Percentiles rank a stretch among this genome's conserved stretches.
phyloP scores from a whole-genome alignment of 2,888 invertebrate species.

The Diadegma fenestrale region DNA sequence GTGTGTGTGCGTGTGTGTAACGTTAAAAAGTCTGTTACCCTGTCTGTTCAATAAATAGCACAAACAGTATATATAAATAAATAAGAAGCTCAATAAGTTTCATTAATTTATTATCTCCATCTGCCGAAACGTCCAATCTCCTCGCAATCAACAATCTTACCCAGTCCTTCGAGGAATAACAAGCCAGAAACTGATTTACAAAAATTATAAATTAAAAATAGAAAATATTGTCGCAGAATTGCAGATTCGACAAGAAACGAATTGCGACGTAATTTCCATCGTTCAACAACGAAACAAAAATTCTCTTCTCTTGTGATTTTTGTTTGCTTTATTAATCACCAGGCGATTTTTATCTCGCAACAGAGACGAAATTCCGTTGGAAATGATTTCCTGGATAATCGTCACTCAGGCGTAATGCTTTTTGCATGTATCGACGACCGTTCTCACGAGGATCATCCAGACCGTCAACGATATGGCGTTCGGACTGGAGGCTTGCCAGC shows the following conservation, averaged over 20 bases:
- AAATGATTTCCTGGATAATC: too few relatives aligned
- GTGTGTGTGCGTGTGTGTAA: constrained; percentile 45
- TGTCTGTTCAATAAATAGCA: constrained; percentile 67
- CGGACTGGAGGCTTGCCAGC: constrained; percentile 79
- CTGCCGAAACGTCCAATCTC: too few relatives aligned
- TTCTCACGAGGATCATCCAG: constrained; percentile 77
- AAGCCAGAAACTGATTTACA: too few relatives aligned
- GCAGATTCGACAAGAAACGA: neutral
- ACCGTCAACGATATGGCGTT: constrained; percentile 79
- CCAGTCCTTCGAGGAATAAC: too few relatives aligned
- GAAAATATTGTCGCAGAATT: neutral
- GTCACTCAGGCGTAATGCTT: constrained; percentile 55
- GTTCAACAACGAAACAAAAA: neutral
- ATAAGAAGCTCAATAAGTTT: neutral
- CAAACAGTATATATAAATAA: constrained; percentile 42
- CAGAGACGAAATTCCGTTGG: neutral
- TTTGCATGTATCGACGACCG: constrained; percentile 71
- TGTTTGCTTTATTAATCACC: too few relatives aligned
- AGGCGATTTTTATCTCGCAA: neutral
- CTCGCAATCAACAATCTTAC: too few relatives aligned
- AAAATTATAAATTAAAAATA: too few relatives aligned
- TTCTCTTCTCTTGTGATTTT: constrained; percentile 17
- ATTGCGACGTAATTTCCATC: too few relatives aligned
- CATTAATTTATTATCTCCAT: neutral
- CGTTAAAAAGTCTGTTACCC: constrained; percentile 58